These are phyloP conservation scores for Galeopsomyia nigrocyanea DNA, from an alignment of 2,888 invertebrate genomes.

Conservation along the genomic window DNA sequence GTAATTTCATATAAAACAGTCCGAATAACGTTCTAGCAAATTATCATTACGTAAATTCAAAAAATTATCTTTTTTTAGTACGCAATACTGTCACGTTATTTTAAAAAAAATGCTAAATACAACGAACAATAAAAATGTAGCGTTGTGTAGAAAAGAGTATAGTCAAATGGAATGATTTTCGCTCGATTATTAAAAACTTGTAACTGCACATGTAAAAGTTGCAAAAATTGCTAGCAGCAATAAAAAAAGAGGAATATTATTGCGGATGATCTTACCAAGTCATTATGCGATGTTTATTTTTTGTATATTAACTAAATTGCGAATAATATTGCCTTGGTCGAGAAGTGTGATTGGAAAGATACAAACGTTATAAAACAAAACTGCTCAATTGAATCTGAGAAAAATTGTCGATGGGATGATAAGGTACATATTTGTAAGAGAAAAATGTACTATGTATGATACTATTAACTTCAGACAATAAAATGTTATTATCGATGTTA, in stretches of 20 bases:
- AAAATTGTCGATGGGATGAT: conserved; percentile 28
- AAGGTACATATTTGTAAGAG: conserved; percentile 35
- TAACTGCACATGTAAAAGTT: conserved; percentile 9
- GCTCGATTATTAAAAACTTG: background rate
- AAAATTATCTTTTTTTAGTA: background rate
- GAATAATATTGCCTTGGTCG: conserved; percentile 58
- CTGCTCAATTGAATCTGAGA: conserved; percentile 39
- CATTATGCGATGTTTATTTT: conserved; percentile 54
- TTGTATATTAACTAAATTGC: conserved; percentile 58
- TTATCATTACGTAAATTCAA: background rate
- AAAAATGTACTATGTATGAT: conserved; percentile 59
- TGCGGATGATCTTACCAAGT: conserved; percentile 9
- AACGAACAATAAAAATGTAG: conserved; percentile 36
- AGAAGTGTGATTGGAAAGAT: conserved; percentile 43
- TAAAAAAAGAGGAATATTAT: conserved; percentile 25
- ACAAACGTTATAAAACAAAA: conserved; percentile 28
- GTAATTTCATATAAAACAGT: background rate
- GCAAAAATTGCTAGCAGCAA: conserved; percentile 28
- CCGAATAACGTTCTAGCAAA: conserved; percentile 20
- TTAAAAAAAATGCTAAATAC: conserved; percentile 30
- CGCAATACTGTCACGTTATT: conserved; percentile 19
- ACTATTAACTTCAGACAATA: conserved; percentile 68
- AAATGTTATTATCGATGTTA: conserved; percentile 69
- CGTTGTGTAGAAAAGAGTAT: conserved; percentile 10
- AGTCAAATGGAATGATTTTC: conserved; percentile 16